Percentiles rank a stretch among this genome's conserved stretches.
These are phyloP conservation scores for Drosophila austrosaltans DNA, from an alignment of 2,888 invertebrate genomes.

Conservation along the genomic window DNA sequence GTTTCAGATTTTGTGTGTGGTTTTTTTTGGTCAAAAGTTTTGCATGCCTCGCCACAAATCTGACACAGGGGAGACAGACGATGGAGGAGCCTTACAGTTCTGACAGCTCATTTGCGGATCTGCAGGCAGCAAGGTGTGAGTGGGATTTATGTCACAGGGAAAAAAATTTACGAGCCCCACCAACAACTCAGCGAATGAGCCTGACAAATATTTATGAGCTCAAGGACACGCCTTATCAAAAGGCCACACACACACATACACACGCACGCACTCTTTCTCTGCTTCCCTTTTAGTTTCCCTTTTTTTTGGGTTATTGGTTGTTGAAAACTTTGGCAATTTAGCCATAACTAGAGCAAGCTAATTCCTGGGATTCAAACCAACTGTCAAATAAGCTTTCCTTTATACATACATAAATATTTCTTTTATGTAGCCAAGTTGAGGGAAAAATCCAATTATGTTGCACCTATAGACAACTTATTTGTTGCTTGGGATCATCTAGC, in stretches of 20 bases:
- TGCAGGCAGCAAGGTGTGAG: constrained; percentile 44
- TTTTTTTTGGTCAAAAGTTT: constrained; percentile 56
- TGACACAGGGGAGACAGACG: constrained; percentile 31
- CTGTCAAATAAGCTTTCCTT: constrained; percentile 4
- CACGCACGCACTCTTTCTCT: not conserved
- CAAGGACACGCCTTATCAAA: constrained; percentile 50
- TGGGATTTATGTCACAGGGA: constrained; percentile 55
- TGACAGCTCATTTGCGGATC: constrained; percentile 68
- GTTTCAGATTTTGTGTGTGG: constrained; percentile 28
- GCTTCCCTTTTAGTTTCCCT: not conserved
- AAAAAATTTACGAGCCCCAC: constrained; percentile 55
- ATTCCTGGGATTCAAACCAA: constrained; percentile 8
- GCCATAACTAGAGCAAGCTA: constrained; percentile 9
- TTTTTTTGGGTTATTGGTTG: constrained; percentile 6
- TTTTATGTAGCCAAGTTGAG: not conserved
- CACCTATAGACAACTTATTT: not conserved
- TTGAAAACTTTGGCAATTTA: constrained; percentile 11
- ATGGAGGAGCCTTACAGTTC: constrained; percentile 34
- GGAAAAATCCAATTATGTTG: constrained; percentile 6
- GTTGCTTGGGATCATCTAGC: not conserved
- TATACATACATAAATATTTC: no score
- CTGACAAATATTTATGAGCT: constrained; percentile 65
- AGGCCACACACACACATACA: constrained; percentile 7
- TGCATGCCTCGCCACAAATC: constrained; percentile 58
- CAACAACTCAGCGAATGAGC: not conserved